phyloP scores from a whole-genome alignment of 2,113 vertebrate species.

The Neotoma lepida region DNA sequence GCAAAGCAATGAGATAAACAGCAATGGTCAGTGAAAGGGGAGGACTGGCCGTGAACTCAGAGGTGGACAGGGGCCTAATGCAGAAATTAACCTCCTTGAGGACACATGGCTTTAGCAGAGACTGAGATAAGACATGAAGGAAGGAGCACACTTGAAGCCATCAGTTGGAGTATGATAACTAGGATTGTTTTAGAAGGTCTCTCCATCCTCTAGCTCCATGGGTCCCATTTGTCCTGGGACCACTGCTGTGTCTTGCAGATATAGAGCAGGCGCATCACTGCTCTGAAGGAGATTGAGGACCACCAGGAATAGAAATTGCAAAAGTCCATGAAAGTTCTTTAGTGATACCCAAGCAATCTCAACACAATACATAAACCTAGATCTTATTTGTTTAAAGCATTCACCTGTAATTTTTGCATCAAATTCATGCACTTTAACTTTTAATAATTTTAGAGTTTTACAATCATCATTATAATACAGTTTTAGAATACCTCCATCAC shows the following conservation, averaged over 20 bases:
- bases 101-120: neutral
- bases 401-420: neutral
- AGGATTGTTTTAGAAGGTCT: neutral
- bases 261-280: neutral
- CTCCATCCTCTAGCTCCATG: neutral
- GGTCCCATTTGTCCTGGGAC: neutral
- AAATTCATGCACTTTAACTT: neutral
- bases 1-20: neutral
- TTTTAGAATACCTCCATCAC: constrained; percentile 18
- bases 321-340: neutral
- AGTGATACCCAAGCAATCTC: neutral
- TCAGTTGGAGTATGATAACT: neutral
- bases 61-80: neutral
- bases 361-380: neutral
- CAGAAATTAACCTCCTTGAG: neutral
- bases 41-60: neutral
- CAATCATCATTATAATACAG: neutral
- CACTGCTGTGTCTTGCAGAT: neutral
- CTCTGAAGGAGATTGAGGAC: neutral
- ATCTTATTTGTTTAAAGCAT: constrained; percentile 8
- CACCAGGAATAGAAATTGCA: neutral
- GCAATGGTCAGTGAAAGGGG: neutral
- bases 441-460: neutral
- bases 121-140: neutral
- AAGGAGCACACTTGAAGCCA: neutral